These are phyloP conservation scores for Proisotoma minuta DNA, from an alignment of 2,888 invertebrate species.

Conservation along the genomic window DNA sequence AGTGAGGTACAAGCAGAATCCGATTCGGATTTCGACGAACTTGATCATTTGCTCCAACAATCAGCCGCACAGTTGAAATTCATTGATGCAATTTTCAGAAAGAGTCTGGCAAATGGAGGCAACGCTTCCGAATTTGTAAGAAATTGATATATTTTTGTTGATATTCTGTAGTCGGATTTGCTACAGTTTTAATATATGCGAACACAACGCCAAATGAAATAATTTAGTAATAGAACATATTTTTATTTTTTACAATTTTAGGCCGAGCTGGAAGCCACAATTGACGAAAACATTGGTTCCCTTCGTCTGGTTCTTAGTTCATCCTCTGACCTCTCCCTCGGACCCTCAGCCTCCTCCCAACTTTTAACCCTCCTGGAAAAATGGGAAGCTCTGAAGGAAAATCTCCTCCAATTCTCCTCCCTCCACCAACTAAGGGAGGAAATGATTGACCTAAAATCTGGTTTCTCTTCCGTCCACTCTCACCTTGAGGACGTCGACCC, in stretches of 20 bases:
- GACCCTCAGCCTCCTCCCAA: neutral
- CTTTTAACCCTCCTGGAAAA: conserved; percentile 38
- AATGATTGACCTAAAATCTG: conserved; percentile 40
- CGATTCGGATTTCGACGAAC: conserved; percentile 46
- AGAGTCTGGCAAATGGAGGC: conserved; percentile 30
- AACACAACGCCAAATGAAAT: neutral
- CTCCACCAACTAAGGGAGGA: conserved; percentile 44
- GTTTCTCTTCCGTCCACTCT: conserved; percentile 42
- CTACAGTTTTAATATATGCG: neutral
- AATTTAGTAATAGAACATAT: too few relatives aligned
- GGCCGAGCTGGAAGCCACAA: conserved; percentile 47
- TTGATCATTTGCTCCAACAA: conserved; percentile 42
- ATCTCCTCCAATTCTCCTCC: conserved; percentile 41
- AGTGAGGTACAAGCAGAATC: conserved; percentile 45
- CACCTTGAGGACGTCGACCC: conserved; percentile 41
- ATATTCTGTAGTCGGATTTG: neutral
- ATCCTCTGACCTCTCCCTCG: conserved; percentile 24
- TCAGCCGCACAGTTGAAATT: conserved; percentile 43
- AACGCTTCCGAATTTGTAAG: conserved; percentile 44
- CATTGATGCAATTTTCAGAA: conserved; percentile 40
- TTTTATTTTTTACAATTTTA: too few relatives aligned
- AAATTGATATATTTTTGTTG: neutral
- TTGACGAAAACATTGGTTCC: conserved; percentile 44
- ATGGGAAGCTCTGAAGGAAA: conserved; percentile 43
- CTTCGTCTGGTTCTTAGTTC: conserved; percentile 42